Evolutionary conservation across 2,797 vertebrate species (phyloP).

Genomic region (Gambusia yucatana): DNA sequence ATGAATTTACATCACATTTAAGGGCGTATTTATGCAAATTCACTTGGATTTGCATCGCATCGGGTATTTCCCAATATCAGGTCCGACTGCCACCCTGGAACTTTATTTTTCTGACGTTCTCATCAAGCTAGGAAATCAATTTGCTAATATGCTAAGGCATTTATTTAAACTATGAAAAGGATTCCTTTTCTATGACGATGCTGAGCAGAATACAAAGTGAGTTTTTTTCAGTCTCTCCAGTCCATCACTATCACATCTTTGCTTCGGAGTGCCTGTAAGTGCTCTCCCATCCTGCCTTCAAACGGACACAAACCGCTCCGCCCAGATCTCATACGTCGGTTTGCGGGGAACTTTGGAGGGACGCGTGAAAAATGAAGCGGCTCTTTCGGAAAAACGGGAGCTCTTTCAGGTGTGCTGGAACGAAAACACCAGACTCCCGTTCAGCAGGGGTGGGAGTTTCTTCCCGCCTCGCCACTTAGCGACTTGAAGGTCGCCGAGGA

Average conservation of each 20-base stretch:
- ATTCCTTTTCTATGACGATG: not conserved
- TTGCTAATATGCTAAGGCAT: not conserved
- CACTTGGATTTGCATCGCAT: not conserved
- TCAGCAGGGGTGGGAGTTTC: conserved; percentile 11
- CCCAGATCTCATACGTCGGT: conserved; percentile 38
- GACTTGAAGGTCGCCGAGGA: conserved; percentile 41
- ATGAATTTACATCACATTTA: not conserved
- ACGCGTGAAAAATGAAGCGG: not conserved
- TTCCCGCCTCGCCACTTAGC: conserved; percentile 19
- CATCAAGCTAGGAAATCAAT: not conserved
- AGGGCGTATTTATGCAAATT: not conserved
- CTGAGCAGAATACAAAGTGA: not conserved
- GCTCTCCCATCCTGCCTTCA: conserved; percentile 10
- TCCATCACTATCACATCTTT: not conserved
- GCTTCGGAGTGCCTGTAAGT: conserved; percentile 21
- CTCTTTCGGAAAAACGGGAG: conserved; percentile 36
- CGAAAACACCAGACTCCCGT: conserved; percentile 18
- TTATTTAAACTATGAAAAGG: not conserved
- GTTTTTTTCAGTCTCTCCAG: not conserved
- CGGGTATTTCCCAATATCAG: not conserved
- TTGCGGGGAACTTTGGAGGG: not conserved
- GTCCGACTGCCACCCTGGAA: not conserved
- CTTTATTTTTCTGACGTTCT: not conserved
- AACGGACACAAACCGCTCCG: conserved; percentile 21
- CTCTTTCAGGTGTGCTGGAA: conserved; percentile 52